Conservation (phyloP, 2,113 vertebrate genomes). For the Harpagus bidentatus region DNA sequence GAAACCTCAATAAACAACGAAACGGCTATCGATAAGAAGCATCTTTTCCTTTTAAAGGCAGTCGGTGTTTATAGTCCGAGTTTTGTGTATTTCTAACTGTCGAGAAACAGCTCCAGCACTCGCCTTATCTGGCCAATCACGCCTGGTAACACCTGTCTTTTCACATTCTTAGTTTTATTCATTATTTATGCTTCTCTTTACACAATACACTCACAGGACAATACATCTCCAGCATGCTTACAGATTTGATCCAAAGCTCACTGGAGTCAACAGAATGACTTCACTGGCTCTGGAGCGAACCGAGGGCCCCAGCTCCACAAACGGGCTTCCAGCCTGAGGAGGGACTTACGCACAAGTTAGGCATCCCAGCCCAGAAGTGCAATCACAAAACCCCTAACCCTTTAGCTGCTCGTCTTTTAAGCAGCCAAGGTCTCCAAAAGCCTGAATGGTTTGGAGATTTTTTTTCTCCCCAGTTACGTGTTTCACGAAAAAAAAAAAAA, state of each 20-base stretch:
- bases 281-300: conserved; percentile 25
- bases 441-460: neutral
- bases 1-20: neutral
- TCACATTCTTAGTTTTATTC: neutral
- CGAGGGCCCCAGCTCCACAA: neutral
- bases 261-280: conserved; percentile 49
- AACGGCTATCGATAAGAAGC: neutral
- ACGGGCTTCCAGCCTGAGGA: conserved; percentile 39
- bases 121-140: neutral
- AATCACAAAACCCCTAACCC: conserved; percentile 38
- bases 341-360: conserved; percentile 44
- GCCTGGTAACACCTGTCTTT: conserved; percentile 44
- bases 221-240: conserved; percentile 1
- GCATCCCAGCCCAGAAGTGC: conserved; percentile 48
- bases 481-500: neutral
- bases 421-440: neutral
- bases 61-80: neutral
- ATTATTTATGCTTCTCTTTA: conserved; percentile 24
- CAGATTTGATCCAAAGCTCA: conserved; percentile 33
- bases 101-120: neutral
- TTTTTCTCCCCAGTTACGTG: accelerated
- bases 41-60: conserved; percentile 11
- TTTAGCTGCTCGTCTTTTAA: neutral
- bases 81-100: neutral
- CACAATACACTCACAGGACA: conserved; percentile 30